phyloP scores from a whole-genome alignment of 2,113 vertebrate genomes.

The Zeus faber region DNA sequence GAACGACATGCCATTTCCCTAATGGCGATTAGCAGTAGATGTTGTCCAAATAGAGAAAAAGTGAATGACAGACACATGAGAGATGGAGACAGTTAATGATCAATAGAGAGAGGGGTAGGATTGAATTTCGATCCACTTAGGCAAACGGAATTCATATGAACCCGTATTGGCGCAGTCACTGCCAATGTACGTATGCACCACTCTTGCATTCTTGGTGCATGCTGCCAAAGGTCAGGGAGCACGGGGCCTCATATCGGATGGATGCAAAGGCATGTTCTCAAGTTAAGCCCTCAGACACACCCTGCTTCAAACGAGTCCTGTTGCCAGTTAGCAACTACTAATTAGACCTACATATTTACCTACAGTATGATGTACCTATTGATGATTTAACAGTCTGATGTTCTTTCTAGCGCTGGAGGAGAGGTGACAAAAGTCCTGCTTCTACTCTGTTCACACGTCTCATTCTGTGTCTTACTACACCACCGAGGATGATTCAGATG shows the following conservation, averaged over 20 bases:
- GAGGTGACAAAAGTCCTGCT: conserved; percentile 10
- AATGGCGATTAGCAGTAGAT: background rate
- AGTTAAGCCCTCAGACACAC: conserved; percentile 37
- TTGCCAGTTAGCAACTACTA: conserved; percentile 25
- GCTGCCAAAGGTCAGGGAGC: conserved; percentile 52
- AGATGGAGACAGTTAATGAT: too few relatives aligned
- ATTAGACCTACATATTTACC: background rate
- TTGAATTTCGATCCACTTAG: background rate
- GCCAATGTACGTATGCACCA: conserved; percentile 16
- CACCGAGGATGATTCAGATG: conserved; percentile 46
- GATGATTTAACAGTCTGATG: too few relatives aligned
- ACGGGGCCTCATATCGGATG: conserved; percentile 36
- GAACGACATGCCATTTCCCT: background rate
- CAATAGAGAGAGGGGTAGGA: too few relatives aligned
- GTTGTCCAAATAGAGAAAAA: background rate
- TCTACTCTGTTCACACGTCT: conserved; percentile 40
- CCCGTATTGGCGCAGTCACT: background rate
- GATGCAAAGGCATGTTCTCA: conserved; percentile 41
- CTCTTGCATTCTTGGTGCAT: conserved; percentile 25
- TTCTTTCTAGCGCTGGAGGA: too few relatives aligned
- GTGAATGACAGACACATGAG: background rate
- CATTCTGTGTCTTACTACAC: conserved; percentile 42
- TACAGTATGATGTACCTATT: background rate
- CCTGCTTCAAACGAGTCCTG: conserved; percentile 17
- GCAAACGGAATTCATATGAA: background rate